Evolutionary conservation across 2,113 vertebrate species (phyloP).

Genomic region (Gavia stellata): DNA sequence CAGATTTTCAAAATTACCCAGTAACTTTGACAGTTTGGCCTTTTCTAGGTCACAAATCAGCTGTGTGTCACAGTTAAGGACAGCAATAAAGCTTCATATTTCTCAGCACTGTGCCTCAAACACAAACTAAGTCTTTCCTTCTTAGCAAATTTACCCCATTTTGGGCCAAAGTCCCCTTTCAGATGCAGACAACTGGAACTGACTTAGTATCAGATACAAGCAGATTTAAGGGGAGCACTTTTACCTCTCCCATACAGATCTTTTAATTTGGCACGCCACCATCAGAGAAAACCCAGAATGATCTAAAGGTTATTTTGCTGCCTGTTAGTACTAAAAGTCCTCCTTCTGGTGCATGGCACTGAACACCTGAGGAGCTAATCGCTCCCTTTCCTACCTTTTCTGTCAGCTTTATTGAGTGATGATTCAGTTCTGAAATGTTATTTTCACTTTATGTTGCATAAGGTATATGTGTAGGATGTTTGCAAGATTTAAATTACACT

Average conservation of each 20-base stretch:
- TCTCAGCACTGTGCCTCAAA: neutral
- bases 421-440: constrained; percentile 44
- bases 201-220: neutral
- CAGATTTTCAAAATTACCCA: neutral
- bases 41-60: neutral
- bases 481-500: constrained; percentile 53
- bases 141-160: neutral
- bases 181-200: neutral
- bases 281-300: neutral
- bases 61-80: neutral
- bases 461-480: constrained; percentile 42
- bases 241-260: neutral
- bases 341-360: neutral
- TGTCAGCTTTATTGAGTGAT: constrained; percentile 26
- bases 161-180: neutral
- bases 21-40: neutral
- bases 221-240: neutral
- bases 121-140: neutral
- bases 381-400: neutral
- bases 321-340: neutral
- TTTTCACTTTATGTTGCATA: constrained; percentile 48
- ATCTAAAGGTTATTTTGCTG: neutral
- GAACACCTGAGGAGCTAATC: constrained; percentile 9
- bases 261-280: neutral
- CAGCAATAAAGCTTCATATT: neutral